Evolutionary conservation across 2,113 vertebrate genomes (phyloP), one percentile per base, ranked within the genome.

Genomic region (Cathartes aura): DNA sequence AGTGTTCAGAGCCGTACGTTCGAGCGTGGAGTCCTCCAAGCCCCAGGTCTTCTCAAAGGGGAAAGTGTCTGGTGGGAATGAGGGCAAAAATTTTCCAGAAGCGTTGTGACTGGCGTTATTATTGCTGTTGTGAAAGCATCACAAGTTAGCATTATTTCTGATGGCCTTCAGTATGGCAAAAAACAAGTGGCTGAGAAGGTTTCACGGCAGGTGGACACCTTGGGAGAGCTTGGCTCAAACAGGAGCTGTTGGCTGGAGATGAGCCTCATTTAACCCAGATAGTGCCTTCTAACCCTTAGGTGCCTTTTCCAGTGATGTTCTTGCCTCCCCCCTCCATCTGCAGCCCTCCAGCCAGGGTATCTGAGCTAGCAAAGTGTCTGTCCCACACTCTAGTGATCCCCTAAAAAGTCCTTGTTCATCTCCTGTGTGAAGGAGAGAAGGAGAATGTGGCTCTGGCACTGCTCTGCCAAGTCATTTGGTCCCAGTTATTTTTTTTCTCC

Each of bases 1-100:
- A 0, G 5, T 29, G 5, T 58, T 71, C 5, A 42, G 60, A 72
- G 52, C 22, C 84, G 29, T 67, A 9, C 3, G 1, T 53, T 81
- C 0, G 0, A 58, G 8, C 0, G 1, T 18, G 56, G 78, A 80
- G 32, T 40, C 45, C 58, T 45, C 8, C 15, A 22, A 20, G 14
- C 32, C 26, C 18, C 27, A 30, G 12, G 2, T 27, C 58, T 92
- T 83, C 48, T 86, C 38, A 34, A 66, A 86, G 58, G 7, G 19
- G 12, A 6, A 58, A 9, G 7, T 1, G 11, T 22, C 12, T 52
- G 1, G 0, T 12, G 13, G 16, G 21, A 68, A 55, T 8, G 34
- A 43, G 34, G 23, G 8, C 18, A 56, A 19, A 30, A 8, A 3
- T 60, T 59, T 87, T 52, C 47, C 36, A n/a, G 40, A 34, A 53